These are phyloP conservation scores for Heptranchias perlo DNA, from an alignment of 2,113 vertebrate genomes.

Conservation along the genomic window DNA sequence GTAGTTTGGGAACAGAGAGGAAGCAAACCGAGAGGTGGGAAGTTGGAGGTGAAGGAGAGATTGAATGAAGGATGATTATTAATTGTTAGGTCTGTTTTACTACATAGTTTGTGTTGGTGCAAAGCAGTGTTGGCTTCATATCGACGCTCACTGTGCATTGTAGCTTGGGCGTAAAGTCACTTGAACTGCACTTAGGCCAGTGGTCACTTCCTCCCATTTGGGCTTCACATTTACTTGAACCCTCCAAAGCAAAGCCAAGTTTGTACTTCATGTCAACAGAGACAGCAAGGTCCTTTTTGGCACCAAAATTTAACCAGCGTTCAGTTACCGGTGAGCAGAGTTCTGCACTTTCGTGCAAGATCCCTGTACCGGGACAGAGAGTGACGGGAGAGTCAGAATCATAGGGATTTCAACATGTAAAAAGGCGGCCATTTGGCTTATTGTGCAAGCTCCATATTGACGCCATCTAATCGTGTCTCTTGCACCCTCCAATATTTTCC, in stretches of 20 bases:
- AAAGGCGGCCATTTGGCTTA: neutral
- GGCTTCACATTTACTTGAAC: neutral
- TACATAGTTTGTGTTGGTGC: neutral
- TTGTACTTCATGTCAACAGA: neutral
- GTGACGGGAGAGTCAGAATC: neutral
- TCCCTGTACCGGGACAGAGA: no score
- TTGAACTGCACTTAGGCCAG: neutral
- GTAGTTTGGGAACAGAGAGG: neutral
- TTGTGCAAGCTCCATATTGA: neutral
- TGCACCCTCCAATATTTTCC: neutral
- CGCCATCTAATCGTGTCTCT: neutral
- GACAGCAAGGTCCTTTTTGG: no score
- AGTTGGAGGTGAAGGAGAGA: neutral
- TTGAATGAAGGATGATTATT: neutral
- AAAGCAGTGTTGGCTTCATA: neutral
- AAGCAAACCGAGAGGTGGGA: neutral
- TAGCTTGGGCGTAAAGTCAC: neutral
- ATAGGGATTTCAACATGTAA: neutral
- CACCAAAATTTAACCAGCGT: neutral
- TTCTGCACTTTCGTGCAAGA: no score
- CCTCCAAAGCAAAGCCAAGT: neutral
- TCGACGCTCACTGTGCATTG: neutral
- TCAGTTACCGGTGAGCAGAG: neutral
- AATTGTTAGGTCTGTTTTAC: neutral
- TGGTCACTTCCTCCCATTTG: neutral